Evolutionary conservation across 2,888 invertebrate genomes (phyloP), one percentile per base, ranked within the genome.

Genomic region (Andricus curvator): DNA sequence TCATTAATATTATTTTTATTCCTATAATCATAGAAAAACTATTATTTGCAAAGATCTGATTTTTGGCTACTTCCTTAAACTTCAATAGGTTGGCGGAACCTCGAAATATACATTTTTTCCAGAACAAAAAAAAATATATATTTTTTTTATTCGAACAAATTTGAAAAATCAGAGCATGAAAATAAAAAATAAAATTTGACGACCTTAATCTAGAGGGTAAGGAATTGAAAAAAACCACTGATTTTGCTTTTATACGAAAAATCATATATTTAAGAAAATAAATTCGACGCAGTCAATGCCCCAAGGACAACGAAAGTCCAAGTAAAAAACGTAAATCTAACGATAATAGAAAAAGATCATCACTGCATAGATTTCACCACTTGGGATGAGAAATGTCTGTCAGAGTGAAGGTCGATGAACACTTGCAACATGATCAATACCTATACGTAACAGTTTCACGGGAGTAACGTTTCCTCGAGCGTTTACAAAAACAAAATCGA

Each of bases 201-300:
- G 9, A 20, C 11, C 33, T 17, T 22, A 25, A 44, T 5, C 25
- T 44, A 4, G 15, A 56, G 33, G 9, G 9, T 11, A 51, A n/a
- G 8, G 68, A 74, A 15, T 48, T 20, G 4, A 9, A 2, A 56
- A 48, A 33, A 56, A 56, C 5, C 17, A 33, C 29, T 17, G 11
- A 5, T 15, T 17, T 29, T 56, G 11, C 9, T 74, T 56, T 56
- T 56, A 33, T 74, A 74, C 33, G 25, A 74, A 74, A 62, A 74
- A 33, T 74, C 29, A 33, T 74, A 1, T 74, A 74, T 74, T 74
- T 56, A 74, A 5, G 56, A 74, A 74, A 74, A 74, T 74, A 74
- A 74, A 56, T 33, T 17, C 22, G 33, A 33, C 20, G n/a, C 15
- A 56, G 51, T 74, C 74, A 74, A 56, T 74, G 51, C 74, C 56